Evolutionary conservation across 2,113 vertebrate species (phyloP).

Genomic region (Cyphomyrus discorhynchus): DNA sequence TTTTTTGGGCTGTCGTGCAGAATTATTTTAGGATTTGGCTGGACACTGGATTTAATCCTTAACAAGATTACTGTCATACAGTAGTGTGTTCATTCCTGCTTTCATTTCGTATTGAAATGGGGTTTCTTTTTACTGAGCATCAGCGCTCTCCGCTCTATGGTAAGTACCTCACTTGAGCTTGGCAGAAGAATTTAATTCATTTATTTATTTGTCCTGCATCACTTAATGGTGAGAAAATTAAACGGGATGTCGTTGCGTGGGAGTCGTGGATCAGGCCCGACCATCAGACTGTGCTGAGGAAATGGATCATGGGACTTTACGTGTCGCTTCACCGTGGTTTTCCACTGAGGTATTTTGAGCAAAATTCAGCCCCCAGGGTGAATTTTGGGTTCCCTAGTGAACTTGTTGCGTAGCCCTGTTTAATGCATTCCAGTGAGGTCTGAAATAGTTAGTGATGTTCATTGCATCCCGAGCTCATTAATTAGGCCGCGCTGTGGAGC

Average conservation of each 20-base stretch:
- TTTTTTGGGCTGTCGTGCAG: neutral
- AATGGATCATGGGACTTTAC: neutral
- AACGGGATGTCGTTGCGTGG: neutral
- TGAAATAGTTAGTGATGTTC: conserved; percentile 2
- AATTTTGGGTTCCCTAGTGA: neutral
- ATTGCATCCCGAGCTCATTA: neutral
- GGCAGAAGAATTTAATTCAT: neutral
- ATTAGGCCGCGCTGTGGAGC: neutral
- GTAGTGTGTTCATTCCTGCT: neutral
- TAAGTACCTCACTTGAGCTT: neutral
- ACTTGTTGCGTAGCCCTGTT: neutral
- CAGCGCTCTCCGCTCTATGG: neutral
- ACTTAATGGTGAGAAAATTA: neutral
- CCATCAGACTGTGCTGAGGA: neutral
- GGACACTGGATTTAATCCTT: neutral
- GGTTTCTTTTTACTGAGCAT: neutral
- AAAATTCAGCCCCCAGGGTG: neutral
- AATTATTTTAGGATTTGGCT: neutral
- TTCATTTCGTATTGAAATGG: neutral
- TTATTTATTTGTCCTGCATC: neutral
- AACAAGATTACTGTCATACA: neutral
- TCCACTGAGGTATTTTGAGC: neutral
- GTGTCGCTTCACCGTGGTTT: neutral
- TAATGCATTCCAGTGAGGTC: neutral
- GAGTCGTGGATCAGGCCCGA: neutral